phyloP scores from a whole-genome alignment of 2,888 invertebrate genomes.

The Halictus quadricinctus region DNA sequence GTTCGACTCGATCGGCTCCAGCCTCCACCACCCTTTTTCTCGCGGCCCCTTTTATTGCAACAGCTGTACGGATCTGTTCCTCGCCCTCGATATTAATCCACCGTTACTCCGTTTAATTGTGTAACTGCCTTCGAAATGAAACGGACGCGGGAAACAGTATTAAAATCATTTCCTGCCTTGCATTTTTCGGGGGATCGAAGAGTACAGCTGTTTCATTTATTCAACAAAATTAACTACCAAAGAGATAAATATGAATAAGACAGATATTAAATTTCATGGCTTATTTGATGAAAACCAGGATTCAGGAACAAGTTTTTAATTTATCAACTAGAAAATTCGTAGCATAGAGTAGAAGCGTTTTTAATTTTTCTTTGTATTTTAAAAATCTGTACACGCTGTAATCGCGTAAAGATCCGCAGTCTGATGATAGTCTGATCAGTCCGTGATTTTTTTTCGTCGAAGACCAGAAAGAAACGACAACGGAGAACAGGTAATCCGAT shows the following conservation, averaged over 20 bases:
- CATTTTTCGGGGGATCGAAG: not conserved
- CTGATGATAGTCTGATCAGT: not conserved
- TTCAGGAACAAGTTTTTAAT: too few species aligned
- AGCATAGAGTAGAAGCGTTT: too few species aligned
- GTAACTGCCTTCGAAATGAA: not conserved
- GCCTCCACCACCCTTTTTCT: not conserved
- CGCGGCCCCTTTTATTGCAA: not conserved
- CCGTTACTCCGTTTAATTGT: not conserved
- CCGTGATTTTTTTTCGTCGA: not conserved
- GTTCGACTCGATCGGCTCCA: not conserved
- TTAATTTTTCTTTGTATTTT: too few species aligned
- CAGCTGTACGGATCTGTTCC: not conserved
- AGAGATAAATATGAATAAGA: not conserved
- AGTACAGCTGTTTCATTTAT: not conserved
- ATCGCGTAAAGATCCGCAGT: too few species aligned
- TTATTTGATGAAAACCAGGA: too few species aligned
- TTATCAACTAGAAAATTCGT: not conserved
- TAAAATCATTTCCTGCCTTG: not conserved
- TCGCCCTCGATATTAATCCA: not conserved
- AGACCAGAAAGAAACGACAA: not conserved
- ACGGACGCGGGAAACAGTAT: not conserved
- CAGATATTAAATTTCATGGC: too few species aligned
- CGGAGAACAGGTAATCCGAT: not conserved
- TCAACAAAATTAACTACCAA: not conserved
- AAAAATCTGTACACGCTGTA: too few species aligned